Base-by-base conservation (phyloP, 2,888 invertebrate species). In the Liodrosophila aerea region DNA sequence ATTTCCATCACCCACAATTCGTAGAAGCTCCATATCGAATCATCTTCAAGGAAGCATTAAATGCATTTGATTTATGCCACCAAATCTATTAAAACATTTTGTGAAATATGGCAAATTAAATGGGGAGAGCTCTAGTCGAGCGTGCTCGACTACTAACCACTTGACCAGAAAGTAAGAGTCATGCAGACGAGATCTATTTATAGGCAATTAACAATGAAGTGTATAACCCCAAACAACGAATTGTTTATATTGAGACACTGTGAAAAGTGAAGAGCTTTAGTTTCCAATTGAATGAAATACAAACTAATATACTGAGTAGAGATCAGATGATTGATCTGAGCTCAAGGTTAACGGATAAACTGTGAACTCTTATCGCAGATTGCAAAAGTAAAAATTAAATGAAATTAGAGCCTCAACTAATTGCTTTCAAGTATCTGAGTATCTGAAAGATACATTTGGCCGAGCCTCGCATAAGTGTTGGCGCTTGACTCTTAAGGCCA, bases 1-100 rank as follows among this genome's bases (percentile, higher is more conserved):
- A 41, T 59, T 46, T 41, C 36, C 41, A 47, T 39, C 76, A 45
- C 45, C 58, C 50, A 73, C 69, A n/a, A 50, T 36, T 46, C 9
- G 9, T 18, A 43, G 31, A 50, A 33, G 18, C n/a, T 22, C 41
- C 52, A 37, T 29, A 37, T 5, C 15, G 31, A 44, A 43, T 4
- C 57, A 49, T 52, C 72, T 61, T 73, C 68, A 68, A 76, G 80
- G 80, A 84, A 81, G 78, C 74, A 27, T 34, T 56, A 57, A 34
- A 46, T 47, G 74, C 76, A 63, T 76, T 72, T 78, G 78, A 78
- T 78, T 80, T 76, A 78, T 76, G 76, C 36, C 46, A 30, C 29
- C 18, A 77, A 60, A 49, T 78, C 62, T 54, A 61, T 73, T 60
- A 50, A 27, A 39, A 22, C 22, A 67, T 70, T 62, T 69, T 59